phyloP scores from a whole-genome alignment of 2,797 vertebrate genomes.

The Melanotaenia pygmaea region DNA sequence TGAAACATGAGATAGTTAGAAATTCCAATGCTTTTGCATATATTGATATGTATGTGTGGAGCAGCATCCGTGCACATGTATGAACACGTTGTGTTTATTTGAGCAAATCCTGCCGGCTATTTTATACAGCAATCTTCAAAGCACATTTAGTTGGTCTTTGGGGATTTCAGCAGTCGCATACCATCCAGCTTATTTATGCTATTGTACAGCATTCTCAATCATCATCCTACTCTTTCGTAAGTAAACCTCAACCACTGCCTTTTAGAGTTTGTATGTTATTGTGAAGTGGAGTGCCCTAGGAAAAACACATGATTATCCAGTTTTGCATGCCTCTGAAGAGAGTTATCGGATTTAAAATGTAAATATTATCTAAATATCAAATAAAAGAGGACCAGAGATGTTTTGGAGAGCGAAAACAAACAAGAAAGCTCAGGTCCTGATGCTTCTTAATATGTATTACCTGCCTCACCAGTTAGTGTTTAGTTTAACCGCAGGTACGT shows the following conservation, averaged over 20 bases:
- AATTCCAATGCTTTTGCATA: constrained; percentile 11
- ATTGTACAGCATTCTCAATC: constrained; percentile 35
- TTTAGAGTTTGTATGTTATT: constrained; percentile 30
- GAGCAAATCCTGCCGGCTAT: constrained; percentile 52
- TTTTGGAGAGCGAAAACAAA: background rate
- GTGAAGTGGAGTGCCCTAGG: constrained; percentile 18
- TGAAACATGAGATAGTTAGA: background rate
- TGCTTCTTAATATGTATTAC: background rate
- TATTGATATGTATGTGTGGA: constrained; percentile 10
- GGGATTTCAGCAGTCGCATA: constrained; percentile 46
- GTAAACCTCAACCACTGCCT: constrained; percentile 40
- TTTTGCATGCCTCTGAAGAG: background rate
- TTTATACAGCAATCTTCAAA: constrained; percentile 67
- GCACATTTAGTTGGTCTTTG: constrained; percentile 41
- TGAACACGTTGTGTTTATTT: constrained; percentile 53
- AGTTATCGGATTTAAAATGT: background rate
- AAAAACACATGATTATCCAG: constrained; percentile 16
- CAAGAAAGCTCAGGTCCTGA: background rate
- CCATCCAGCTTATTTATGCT: constrained; percentile 40
- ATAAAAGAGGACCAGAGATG: background rate
- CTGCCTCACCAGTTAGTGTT: background rate
- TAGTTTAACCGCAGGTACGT: background rate
- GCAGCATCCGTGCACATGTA: constrained; percentile 48
- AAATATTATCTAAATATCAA: background rate
- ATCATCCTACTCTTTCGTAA: constrained; percentile 35